Percentiles rank a stretch among this genome's conserved stretches.
Conservation (phyloP, 2,113 vertebrate genomes). For the Plecotus auritus region DNA sequence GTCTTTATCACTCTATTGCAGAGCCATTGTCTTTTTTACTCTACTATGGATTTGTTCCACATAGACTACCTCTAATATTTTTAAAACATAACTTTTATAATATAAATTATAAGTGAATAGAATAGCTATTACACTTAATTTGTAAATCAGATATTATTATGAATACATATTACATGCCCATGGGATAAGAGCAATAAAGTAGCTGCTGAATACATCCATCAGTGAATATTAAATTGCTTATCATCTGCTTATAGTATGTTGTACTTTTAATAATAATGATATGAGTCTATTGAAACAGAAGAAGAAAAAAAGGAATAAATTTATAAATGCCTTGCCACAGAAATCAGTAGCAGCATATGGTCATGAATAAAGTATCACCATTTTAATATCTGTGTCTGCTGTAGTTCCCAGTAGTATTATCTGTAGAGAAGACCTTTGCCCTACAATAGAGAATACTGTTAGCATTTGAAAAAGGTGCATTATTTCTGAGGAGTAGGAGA, state of each 20-base stretch:
- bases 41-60: background rate
- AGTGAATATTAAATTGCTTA: constrained; percentile 10
- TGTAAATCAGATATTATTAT: constrained; percentile 23
- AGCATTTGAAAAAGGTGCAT: constrained; percentile 18
- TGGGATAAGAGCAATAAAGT: background rate
- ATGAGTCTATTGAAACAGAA: background rate
- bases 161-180: background rate
- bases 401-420: constrained; percentile 20
- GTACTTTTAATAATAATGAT: constrained; percentile 34
- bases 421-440: constrained; percentile 22
- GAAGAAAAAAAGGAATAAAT: background rate
- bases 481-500: constrained; percentile 20
- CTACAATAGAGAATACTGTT: background rate
- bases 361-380: constrained; percentile 43
- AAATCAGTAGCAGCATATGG: constrained; percentile 2
- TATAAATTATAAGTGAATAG: background rate
- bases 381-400: constrained; percentile 28
- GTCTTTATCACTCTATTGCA: background rate
- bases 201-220: constrained; percentile 9
- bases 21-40: background rate
- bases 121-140: background rate
- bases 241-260: background rate
- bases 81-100: background rate
- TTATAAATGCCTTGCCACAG: background rate
- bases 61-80: background rate